Evolutionary conservation across 2,113 vertebrate species (phyloP).

Genomic region (Brachirus orientalis): DNA sequence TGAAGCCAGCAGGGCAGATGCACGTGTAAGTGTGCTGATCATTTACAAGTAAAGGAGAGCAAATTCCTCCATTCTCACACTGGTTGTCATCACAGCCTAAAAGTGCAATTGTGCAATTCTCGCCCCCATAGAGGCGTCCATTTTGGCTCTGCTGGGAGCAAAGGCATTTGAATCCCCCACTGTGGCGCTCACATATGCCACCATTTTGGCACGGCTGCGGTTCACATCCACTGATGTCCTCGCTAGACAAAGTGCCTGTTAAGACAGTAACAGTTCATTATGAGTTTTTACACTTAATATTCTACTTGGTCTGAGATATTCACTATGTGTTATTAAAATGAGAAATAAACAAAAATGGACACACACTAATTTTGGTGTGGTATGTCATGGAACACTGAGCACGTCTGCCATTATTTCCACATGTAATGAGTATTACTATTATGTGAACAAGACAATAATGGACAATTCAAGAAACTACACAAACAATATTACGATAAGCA

Average conservation of each 20-base stretch:
- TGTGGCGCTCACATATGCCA: conserved; percentile 85
- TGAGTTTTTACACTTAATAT: neutral
- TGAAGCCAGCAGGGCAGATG: conserved; percentile 84
- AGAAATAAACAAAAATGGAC: neutral
- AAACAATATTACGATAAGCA: neutral
- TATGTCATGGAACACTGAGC: neutral
- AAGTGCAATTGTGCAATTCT: conserved; percentile 85
- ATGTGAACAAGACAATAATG: neutral
- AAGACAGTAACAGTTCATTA: conserved; percentile 16
- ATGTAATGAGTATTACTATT: too few relatives aligned
- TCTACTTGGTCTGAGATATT: neutral
- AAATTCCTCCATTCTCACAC: conserved; percentile 87
- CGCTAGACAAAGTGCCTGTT: conserved; percentile 82
- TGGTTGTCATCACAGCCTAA: conserved; percentile 81
- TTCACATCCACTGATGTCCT: conserved; percentile 83
- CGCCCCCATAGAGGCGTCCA: conserved; percentile 85
- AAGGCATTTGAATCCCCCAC: conserved; percentile 84
- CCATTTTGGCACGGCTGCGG: conserved; percentile 88
- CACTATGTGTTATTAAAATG: neutral
- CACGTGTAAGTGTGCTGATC: conserved; percentile 82
- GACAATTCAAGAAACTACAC: neutral
- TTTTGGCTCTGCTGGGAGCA: conserved; percentile 80
- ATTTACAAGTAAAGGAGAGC: conserved; percentile 82
- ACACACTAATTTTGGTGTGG: neutral
- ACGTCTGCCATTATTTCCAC: neutral